Conservation (phyloP, 35 echinoderm and acorn worm genomes). For the Stichopus chloronotus region DNA sequence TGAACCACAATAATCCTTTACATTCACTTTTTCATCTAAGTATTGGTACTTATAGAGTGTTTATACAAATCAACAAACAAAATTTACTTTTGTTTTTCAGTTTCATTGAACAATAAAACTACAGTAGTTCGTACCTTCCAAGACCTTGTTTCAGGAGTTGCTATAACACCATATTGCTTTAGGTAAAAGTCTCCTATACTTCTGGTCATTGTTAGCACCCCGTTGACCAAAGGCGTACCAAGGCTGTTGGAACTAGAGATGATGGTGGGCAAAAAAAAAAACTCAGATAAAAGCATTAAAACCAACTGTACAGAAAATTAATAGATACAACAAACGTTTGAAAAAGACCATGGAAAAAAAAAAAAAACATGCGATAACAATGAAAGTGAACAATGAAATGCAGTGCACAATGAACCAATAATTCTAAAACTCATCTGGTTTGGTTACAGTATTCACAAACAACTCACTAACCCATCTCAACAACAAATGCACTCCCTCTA, state of each 20-base stretch:
- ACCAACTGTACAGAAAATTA: background rate
- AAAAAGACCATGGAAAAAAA: background rate
- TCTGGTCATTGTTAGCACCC: constrained; percentile 91
- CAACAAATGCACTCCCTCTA: too few species aligned
- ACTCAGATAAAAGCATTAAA: background rate
- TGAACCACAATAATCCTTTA: too few species aligned
- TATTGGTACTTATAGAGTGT: too few species aligned
- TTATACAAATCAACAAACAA: background rate
- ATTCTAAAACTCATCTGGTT: too few species aligned
- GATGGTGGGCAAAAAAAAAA: background rate
- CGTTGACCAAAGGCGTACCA: constrained; percentile 86
- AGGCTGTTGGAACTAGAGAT: constrained; percentile 84
- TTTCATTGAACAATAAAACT: background rate
- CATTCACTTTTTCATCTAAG: too few species aligned
- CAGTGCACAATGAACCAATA: too few species aligned
- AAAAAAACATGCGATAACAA: too few species aligned
- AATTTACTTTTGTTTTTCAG: background rate
- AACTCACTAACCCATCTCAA: too few species aligned
- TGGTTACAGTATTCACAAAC: too few species aligned
- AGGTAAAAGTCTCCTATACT: constrained; percentile 90
- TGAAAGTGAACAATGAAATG: too few species aligned
- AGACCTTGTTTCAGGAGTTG: constrained; percentile 91
- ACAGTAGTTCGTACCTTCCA: constrained; percentile 64
- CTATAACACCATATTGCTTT: constrained; percentile 89
- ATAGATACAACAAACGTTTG: background rate